phyloP scores from a whole-genome alignment of 2,113 vertebrate genomes.

The Zosterops hypoxanthus region DNA sequence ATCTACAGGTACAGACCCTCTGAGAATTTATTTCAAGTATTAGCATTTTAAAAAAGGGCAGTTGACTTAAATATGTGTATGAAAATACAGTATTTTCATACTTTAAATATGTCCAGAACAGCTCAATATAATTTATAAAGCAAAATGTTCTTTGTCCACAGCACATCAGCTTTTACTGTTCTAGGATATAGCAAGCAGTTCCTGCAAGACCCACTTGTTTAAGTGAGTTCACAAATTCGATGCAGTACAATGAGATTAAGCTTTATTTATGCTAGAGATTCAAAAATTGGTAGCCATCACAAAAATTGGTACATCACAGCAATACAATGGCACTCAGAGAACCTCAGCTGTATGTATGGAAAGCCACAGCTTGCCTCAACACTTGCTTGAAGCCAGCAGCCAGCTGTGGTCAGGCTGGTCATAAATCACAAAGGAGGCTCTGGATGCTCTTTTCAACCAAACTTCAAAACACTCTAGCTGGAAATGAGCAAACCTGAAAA shows the following conservation, averaged over 20 bases:
- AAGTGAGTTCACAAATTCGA: background rate
- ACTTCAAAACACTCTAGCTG: background rate
- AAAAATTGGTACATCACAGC: background rate
- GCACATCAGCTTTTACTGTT: background rate
- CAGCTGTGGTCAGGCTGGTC: background rate
- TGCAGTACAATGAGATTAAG: background rate
- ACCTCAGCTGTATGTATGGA: background rate
- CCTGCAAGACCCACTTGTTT: background rate
- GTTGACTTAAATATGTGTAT: background rate
- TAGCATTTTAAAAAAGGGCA: background rate
- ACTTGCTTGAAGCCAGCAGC: background rate
- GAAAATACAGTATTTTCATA: background rate
- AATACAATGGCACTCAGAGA: background rate
- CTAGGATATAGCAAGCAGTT: background rate
- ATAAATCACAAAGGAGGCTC: background rate
- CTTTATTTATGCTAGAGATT: background rate
- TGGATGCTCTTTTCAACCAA: background rate
- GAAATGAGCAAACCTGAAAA: background rate
- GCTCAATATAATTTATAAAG: background rate
- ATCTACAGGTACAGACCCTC: background rate
- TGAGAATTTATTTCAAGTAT: background rate
- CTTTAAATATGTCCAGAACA: background rate
- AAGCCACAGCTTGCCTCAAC: background rate
- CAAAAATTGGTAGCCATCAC: background rate
- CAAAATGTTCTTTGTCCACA: background rate